Evolutionary conservation across 2,797 vertebrate species (phyloP).

Genomic region (Sebastes flavidus): DNA sequence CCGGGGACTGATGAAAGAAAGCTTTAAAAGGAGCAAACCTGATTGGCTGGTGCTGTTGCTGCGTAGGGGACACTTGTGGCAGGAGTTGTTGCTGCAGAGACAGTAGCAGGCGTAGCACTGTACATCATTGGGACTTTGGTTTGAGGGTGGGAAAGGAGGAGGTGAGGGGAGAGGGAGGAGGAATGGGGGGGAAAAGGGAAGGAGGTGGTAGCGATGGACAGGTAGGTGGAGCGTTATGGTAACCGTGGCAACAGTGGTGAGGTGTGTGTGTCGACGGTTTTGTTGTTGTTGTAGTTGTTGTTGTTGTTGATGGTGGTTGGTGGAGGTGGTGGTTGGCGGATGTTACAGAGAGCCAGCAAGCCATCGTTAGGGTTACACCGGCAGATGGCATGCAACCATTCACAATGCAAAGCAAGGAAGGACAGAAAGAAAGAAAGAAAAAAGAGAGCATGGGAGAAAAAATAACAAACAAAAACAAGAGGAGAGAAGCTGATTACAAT

Average conservation of each 20-base stretch:
- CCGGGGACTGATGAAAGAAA: constrained; percentile 97
- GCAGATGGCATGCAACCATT: constrained; percentile 96
- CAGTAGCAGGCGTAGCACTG: constrained; percentile 99
- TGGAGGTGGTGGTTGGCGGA: constrained; percentile 80
- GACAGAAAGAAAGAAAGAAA: constrained; percentile 74
- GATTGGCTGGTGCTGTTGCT: constrained; percentile 99
- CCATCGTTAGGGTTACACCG: constrained; percentile 97
- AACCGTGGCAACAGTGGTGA: constrained; percentile 82
- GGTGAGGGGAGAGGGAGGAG: constrained; percentile 45
- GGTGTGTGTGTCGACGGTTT: constrained; percentile 16
- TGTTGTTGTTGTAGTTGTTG: constrained; percentile 38
- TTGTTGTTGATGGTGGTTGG: constrained; percentile 34
- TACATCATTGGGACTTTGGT: constrained; percentile 99
- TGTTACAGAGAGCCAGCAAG: constrained; percentile 93
- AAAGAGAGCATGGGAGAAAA: constrained; percentile 73
- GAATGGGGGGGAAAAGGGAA: constrained; percentile 70
- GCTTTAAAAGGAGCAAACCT: constrained; percentile 99
- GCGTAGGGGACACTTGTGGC: constrained; percentile 99
- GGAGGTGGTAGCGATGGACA: constrained; percentile 98
- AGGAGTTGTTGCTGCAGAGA: constrained; percentile 99
- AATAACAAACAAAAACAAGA: constrained; percentile 75
- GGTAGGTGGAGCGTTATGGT: constrained; percentile 97
- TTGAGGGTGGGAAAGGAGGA: constrained; percentile 87
- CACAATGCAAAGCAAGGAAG: constrained; percentile 94
- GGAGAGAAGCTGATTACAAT: constrained; percentile 98